Evolutionary conservation across 2,888 invertebrate genomes (phyloP), one percentile per base, ranked within the genome.

Genomic region (Argynnis bischoffii): DNA sequence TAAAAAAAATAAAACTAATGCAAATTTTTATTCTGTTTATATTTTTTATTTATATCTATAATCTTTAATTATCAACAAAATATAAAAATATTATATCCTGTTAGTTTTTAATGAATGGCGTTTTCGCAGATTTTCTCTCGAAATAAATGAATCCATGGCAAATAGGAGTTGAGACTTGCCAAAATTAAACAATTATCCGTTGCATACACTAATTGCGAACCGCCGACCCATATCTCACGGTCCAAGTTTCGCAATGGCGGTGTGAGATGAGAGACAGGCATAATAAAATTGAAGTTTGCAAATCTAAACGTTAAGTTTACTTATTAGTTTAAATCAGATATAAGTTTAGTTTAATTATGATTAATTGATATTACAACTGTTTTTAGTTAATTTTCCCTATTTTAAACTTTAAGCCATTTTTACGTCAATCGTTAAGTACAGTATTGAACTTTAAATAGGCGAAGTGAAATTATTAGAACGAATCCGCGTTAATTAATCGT

Each of bases 141-240:
- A 53, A 53, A 50, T 51, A 31, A 60, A 50, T 48, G 16, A 60
- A 51, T 61, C 11, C 16, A n/a, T 26, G 21, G n/a, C 26, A 61
- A 61, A 53, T 41, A 15, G 14, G 50, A 61, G 41, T 50, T n/a
- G 31, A 18, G 79, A 79, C 26, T 64, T 67, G 78, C 81, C 77
- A 79, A 86, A 88, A 88, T 88, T 79, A 84, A 84, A 87, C 86
- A 88, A 90, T 91, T 89, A 90, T 85, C 76, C 81, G 80, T 91
- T 90, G 89, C 90, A 86, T 81, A 79, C 75, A 81, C 81, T 88
- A 89, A 90, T 89, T 88, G 83, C 83, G 75, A 83, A 86, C 83
- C 80, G 83, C 85, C 87, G 91, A 87, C 91, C 91, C 86, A 90
- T 90, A 91, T 92, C 90, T 90, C 90, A 90, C 89, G 90, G 83